Conservation (phyloP, 2,113 vertebrate species). For the Rhinoderma darwinii region DNA sequence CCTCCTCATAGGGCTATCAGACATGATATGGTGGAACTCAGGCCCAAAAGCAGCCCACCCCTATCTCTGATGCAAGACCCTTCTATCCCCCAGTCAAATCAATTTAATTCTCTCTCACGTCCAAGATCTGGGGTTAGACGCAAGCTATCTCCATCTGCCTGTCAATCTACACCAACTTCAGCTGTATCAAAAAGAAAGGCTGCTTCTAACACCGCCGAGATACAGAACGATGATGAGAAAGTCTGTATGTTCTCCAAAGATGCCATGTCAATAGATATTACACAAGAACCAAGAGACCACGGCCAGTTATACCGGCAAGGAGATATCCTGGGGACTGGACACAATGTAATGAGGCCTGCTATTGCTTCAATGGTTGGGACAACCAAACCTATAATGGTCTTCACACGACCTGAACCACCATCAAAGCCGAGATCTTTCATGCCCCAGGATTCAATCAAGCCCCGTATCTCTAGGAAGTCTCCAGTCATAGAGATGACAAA, state of each 20-base stretch:
- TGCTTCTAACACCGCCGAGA: not conserved
- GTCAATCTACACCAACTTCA: not conserved
- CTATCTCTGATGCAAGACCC: slow-evolving; percentile 16
- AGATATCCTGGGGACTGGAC: not conserved
- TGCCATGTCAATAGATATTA: slow-evolving; percentile 45
- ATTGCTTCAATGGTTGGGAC: slow-evolving; percentile 70
- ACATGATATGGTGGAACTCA: slow-evolving; percentile 56
- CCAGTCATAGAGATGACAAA: not conserved
- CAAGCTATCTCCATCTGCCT: not conserved
- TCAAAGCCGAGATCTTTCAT: slow-evolving; percentile 58
- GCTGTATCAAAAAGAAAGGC: not conserved
- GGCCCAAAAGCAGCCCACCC: slow-evolving; percentile 14
- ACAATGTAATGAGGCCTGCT: slow-evolving; percentile 61
- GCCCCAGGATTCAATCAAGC: not conserved
- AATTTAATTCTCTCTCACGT: slow-evolving; percentile 19
- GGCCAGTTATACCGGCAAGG: not conserved
- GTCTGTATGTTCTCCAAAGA: not conserved
- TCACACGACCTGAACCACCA: slow-evolving; percentile 60
- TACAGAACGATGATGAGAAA: not conserved
- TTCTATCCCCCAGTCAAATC: not conserved
- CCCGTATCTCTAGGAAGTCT: slow-evolving; percentile 7
- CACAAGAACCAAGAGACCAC: not conserved
- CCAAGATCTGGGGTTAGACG: slow-evolving; percentile 22
- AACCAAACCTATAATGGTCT: slow-evolving; percentile 61
- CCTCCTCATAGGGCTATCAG: slow-evolving; percentile 67